Conservation (phyloP, 2,113 vertebrate genomes). For the Ceyx margarethae region DNA sequence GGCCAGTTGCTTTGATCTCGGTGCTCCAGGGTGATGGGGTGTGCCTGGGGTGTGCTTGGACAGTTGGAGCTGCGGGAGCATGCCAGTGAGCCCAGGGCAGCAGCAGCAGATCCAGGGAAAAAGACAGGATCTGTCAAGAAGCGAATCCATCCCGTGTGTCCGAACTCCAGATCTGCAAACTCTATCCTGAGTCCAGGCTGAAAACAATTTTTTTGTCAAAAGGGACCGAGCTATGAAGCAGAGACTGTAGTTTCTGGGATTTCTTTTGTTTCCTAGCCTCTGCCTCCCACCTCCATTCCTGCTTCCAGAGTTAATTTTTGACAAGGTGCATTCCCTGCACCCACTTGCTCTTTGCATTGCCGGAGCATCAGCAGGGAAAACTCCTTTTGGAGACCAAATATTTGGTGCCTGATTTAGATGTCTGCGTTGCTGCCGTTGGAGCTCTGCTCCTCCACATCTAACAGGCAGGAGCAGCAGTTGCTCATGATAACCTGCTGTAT, state of each 20-base stretch:
- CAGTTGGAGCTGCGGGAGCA: not conserved
- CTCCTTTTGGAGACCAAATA: not conserved
- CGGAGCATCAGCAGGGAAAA: not conserved
- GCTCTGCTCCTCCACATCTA: not conserved
- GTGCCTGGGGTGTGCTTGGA: not conserved
- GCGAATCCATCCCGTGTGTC: fast-evolving
- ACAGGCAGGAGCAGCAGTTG: fast-evolving
- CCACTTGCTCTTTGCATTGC: not conserved
- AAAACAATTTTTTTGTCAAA: not conserved
- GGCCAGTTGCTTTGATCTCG: not conserved
- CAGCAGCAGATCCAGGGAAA: not conserved
- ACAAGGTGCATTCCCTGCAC: not conserved
- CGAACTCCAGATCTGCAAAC: not conserved
- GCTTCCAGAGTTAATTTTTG: slow-evolving; percentile 42
- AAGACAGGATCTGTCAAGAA: not conserved
- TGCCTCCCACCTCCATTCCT: not conserved
- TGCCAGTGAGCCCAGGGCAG: not conserved
- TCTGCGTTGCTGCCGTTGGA: fast-evolving
- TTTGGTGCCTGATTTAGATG: not conserved
- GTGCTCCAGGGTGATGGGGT: not conserved
- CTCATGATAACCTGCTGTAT: not conserved
- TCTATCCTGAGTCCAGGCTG: not conserved
- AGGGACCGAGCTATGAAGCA: not conserved
- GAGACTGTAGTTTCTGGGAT: not conserved
- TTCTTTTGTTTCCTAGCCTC: not conserved